Evolutionary conservation across 2,888 invertebrate species (phyloP).

Genomic region (Vandiemenella viatica): DNA sequence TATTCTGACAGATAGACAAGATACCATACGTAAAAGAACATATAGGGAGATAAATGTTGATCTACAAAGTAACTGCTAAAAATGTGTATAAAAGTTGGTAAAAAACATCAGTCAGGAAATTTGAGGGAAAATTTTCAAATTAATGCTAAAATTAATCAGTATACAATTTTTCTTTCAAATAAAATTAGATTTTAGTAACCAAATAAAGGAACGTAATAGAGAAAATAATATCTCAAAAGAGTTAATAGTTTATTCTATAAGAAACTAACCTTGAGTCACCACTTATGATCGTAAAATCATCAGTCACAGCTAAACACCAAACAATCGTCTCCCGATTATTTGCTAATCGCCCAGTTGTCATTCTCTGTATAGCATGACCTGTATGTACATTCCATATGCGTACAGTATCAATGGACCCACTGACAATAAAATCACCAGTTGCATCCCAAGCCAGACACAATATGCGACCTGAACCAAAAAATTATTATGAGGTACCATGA

Average conservation of each 20-base stretch:
- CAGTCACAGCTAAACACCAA: slow-evolving; percentile 70
- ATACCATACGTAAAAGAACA: no score
- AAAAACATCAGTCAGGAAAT: no score
- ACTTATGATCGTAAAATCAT: slow-evolving; percentile 68
- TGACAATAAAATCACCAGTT: slow-evolving; percentile 55
- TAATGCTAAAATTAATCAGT: not conserved
- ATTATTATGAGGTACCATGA: no score
- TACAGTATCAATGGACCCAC: slow-evolving; percentile 65
- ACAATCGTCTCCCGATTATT: slow-evolving; percentile 57
- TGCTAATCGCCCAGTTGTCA: slow-evolving; percentile 52
- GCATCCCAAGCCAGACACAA: slow-evolving; percentile 74
- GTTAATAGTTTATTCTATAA: no score
- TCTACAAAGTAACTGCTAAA: no score
- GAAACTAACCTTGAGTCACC: slow-evolving; percentile 51
- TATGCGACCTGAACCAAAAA: slow-evolving; percentile 40
- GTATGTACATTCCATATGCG: slow-evolving; percentile 75
- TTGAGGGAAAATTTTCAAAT: not conserved
- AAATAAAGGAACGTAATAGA: not conserved
- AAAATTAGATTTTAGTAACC: not conserved
- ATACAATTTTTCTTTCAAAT: not conserved
- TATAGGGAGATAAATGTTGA: no score
- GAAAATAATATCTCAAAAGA: no score
- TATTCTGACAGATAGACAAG: no score
- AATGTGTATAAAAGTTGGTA: no score
- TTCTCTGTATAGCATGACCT: slow-evolving; percentile 70